Conservation (phyloP, 2,888 invertebrate genomes). For the Drosophila kokeensis region DNA sequence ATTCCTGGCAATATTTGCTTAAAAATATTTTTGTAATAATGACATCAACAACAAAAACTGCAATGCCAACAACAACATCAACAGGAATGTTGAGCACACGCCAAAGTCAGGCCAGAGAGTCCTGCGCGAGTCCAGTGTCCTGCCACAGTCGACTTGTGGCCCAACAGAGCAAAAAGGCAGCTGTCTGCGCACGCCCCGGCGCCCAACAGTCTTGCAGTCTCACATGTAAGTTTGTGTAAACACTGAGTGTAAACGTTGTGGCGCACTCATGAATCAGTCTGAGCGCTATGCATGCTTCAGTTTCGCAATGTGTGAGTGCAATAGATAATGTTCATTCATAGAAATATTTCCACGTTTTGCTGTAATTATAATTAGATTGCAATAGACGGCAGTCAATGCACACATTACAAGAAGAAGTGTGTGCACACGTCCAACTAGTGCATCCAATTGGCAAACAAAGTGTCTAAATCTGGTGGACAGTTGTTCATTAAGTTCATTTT, state of each 20-base stretch:
- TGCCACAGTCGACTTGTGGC: neutral
- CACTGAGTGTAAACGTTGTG: too few species aligned
- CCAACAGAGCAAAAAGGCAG: neutral
- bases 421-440: neutral
- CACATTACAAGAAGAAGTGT: too few species aligned
- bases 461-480: neutral
- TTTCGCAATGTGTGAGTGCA: neutral
- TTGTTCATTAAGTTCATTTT: too few species aligned
- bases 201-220: conserved; percentile 6
- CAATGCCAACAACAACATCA: neutral
- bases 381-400: too few species aligned
- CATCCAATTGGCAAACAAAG: neutral
- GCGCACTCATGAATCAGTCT: neutral
- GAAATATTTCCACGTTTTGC: neutral
- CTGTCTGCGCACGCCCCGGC: conserved; percentile 7
- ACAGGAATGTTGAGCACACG: conserved; percentile 10
- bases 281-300: neutral
- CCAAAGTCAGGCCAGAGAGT: conserved; percentile 13
- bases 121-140: conserved; percentile 1
- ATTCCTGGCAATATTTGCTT: neutral
- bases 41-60: neutral
- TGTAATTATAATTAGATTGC: neutral
- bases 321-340: too few species aligned
- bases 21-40: neutral
- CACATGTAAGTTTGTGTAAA: conserved; percentile 24